Base-by-base conservation (phyloP, 2,113 vertebrate species). In the Nycticorax nycticorax region DNA sequence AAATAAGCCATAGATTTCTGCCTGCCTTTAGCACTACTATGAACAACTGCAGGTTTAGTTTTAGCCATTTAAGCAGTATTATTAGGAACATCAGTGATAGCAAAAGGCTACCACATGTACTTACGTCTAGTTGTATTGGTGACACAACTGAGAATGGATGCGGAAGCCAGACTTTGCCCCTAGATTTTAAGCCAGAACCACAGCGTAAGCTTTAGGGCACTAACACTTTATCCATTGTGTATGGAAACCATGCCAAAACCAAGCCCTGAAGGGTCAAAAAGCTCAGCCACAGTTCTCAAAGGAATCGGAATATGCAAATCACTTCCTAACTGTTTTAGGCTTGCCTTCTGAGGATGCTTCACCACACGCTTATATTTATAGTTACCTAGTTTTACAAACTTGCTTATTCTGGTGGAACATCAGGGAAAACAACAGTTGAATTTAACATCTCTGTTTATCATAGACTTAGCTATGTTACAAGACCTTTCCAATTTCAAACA, bases 401-500 rank as follows among this genome's bases (percentile, higher is more conserved):
- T 85, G 85, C 78, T 80, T 93, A 82, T 84, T 96, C 91, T 84
- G 90, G 37, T 62, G 67, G 94, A 97, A 91, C 62, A 75, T 84
- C 28, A 75, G 53, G 55, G 86, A 96, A 96, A 95, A 79, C 66
- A 89, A 62, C n/a, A 77, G 55, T 93, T 96, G 88, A 94, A 96
- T 97, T 97, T 96, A 91, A 97, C 93, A 85, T 94, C 89, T 89
- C 89, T 96, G 81, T 96, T 97, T 96, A 93, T 94, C 94, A 57
- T 82, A 95, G 90, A 85, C 84, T 97, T 94, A 95, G 94, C 82
- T 86, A 43, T 90, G 79, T 88, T 97, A 96, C 92, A 96, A 97
- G 97, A 97, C 94, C 94, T 97, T 97, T 97, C 88, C 93, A 97
- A 96, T 94, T 90, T 97, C 93, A 95, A 96, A 96, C 63, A 95